Conservation (phyloP, 2,888 invertebrate species). For the Amorpha juglandis region DNA sequence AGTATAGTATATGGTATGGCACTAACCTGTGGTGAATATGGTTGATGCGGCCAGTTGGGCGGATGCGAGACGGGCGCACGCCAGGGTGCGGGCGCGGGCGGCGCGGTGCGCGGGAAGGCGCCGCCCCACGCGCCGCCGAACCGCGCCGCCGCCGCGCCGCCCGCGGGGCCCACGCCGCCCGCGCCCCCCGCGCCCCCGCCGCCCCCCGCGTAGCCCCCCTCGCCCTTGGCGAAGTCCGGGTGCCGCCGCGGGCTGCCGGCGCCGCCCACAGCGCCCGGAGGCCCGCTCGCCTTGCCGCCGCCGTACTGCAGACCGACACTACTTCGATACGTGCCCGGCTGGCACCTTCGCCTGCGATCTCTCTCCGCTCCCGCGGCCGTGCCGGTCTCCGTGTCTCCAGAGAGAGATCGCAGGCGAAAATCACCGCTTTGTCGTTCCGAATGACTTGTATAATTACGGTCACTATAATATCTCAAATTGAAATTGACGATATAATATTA, state of each 20-base stretch:
- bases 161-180: constrained; percentile 37
- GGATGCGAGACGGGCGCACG: constrained; percentile 63
- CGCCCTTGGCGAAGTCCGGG: constrained; percentile 63
- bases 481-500: neutral
- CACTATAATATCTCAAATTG: neutral
- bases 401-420: neutral
- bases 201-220: constrained; percentile 44
- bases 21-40: constrained; percentile 67
- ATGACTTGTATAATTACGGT: neutral
- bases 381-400: too few species aligned
- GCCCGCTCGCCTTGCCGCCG: constrained; percentile 60
- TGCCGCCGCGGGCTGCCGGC: constrained; percentile 50
- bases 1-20: too few species aligned
- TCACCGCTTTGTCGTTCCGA: constrained; percentile 15
- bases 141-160: constrained; percentile 45
- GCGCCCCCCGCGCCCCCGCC: constrained; percentile 36
- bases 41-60: constrained; percentile 68
- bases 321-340: neutral
- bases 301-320: constrained; percentile 59
- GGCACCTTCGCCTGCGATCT: neutral
- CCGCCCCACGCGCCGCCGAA: constrained; percentile 59
- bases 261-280: constrained; percentile 83
- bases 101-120: constrained; percentile 64
- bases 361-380: neutral
- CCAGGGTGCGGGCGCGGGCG: constrained; percentile 61